Base-by-base conservation (phyloP, 2,888 invertebrate genomes). In the Brachynemurus nebulosus region DNA sequence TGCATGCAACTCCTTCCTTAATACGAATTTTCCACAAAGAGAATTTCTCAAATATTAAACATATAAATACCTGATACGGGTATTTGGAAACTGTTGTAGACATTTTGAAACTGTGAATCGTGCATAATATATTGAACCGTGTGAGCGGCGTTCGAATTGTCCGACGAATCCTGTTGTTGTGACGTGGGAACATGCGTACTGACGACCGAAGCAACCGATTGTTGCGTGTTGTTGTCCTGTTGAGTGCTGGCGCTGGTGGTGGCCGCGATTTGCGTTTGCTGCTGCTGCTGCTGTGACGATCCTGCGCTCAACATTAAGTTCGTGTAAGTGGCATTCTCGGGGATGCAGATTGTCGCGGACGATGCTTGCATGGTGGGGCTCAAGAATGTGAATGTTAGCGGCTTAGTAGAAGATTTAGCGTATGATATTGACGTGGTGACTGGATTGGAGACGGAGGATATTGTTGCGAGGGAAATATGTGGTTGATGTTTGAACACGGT, bases 71-170 rank as follows among this genome's bases (percentile, higher is more conserved):
- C 69, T 47, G 68, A 62, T 45, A 66, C 65, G 12, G 70, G 68
- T 53, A 70, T 62, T 42, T 65, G 65, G 54, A 68, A 70, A 33
- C 65, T 60, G 36, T 56, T 53, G 45, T 65, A 68, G 25, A 68
- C 59, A 53, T 66, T 66, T 48, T 66, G 66, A 30, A 56, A 45
- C 11, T 54, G 47, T 2, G 52, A 46, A 59, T 61, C 43, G 59
- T 63, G 61, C 14, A 57, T 53, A 34, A 57, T 45, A 50, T 58
- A 59, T 48, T 59, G 58, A 23, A 58, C 52, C 17, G 51, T 37
- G 12, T 36, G 44, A 12, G 30, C n/a, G n/a, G 30, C 14, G 3
- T n/a, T 12, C 6, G 30, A 12, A 1, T n/a, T 30, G n/a, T n/a
- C 14, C 57, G 58, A 37, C 59, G 58, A 40, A 62, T 56, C 9